A percentile compares a stretch with the other conserved stretches of the same genome.
Evolutionary conservation across 2,888 invertebrate genomes (phyloP).

Genomic region (Eristalis intricaria): DNA sequence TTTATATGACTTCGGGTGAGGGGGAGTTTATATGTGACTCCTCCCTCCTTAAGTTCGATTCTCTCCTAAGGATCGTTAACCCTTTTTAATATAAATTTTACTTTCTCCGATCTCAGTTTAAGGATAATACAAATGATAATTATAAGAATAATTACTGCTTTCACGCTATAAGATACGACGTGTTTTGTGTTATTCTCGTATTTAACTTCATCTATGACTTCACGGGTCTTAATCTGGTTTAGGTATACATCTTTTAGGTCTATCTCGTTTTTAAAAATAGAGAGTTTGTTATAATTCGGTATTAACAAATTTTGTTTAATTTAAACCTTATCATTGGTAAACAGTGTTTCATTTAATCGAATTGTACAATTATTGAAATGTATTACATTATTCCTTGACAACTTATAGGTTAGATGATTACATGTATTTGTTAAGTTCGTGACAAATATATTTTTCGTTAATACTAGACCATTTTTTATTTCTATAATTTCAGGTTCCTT

Average conservation of each 20-base stretch:
- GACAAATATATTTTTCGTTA: too few relatives aligned
- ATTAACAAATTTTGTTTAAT: constrained; percentile 5
- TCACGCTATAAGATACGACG: not conserved
- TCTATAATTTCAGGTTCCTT: too few relatives aligned
- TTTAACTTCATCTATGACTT: not conserved
- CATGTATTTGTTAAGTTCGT: too few relatives aligned
- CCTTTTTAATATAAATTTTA: not conserved
- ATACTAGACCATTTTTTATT: too few relatives aligned
- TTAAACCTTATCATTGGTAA: not conserved
- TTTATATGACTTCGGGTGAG: too few relatives aligned
- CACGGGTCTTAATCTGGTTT: not conserved
- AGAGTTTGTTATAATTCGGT: constrained; percentile 6
- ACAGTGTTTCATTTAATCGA: not conserved
- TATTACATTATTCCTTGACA: not conserved
- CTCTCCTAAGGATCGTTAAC: not conserved
- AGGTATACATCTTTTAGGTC: not conserved
- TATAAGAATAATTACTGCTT: not conserved
- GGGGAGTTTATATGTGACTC: too few relatives aligned
- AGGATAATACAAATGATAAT: not conserved
- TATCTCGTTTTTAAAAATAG: not conserved
- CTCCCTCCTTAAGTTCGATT: not conserved
- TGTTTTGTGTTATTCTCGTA: not conserved
- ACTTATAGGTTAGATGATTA: too few relatives aligned
- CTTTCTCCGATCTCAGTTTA: not conserved
- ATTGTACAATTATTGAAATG: not conserved